Evolutionary conservation across 2,888 invertebrate species (phyloP), one percentile per base, ranked within the genome.

Genomic region (Ornithoptera alexandrae): DNA sequence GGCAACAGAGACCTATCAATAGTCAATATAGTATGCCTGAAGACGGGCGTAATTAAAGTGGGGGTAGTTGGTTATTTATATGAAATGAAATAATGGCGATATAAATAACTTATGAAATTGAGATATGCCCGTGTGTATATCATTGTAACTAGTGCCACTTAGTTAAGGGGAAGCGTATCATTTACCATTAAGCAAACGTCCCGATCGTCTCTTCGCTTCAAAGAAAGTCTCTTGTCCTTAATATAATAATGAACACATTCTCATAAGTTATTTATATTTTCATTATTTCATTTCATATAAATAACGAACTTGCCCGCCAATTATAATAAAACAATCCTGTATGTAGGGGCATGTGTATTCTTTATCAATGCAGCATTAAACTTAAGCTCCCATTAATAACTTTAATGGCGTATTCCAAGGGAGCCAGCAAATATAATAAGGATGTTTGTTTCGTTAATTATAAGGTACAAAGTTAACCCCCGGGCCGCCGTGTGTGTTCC

Each of bases 401-500:
- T 58, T 63, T 59, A 17, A 22, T 46, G 56, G 22, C 17, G 56
- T 62, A 68, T 59, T 50, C 58, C 57, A 42, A 15, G 64, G 15
- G 24, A 22, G 7, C 30, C 60, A 12, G 53, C 24, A 59, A 59
- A 56, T 60, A 65, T 68, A 65, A 65, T 62, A 65, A 69, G 56
- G 60, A 69, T 69, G 36, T 66, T 66, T 66, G 62, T 69, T 66
- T 62, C 65, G 39, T 58, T 69, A 69, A 69, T 65, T 69, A 69
- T 22, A 69, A 69, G 50, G 65, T 66, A 62, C 61, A 36, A 62
- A 10, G 42, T n/a, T 22, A 66, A 58, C 69, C 69, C 64, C 30
- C 57, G 17, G 69, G 69, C 50, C 50, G 50, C 69, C 56, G 56
- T 20, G 46, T 62, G 64, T 36, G 56, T 59, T 59, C 50, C 53